phyloP scores from a whole-genome alignment of 2,888 invertebrate species.

The Brenthis ino region DNA sequence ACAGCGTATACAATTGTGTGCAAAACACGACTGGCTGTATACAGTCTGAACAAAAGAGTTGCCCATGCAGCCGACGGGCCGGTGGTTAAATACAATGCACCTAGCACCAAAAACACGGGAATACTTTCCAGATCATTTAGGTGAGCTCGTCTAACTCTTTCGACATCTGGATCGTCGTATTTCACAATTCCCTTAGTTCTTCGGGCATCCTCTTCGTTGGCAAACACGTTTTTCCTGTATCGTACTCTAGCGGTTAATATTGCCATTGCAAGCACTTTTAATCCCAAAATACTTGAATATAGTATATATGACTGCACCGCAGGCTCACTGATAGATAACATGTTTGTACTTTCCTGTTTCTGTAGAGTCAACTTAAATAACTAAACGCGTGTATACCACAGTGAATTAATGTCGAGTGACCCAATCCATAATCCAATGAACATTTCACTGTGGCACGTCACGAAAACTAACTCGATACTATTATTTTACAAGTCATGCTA shows the following conservation, averaged over 20 bases:
- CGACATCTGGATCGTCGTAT: conserved; percentile 61
- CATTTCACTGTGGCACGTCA: not conserved
- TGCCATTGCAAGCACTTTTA: conserved; percentile 58
- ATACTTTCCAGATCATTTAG: conserved; percentile 89
- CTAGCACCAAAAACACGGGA: conserved; percentile 83
- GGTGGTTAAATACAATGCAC: conserved; percentile 79
- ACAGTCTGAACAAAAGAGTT: conserved; percentile 56
- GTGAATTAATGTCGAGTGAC: not conserved
- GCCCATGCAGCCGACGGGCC: conserved; percentile 58
- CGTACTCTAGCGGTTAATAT: conserved; percentile 56
- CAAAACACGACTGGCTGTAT: conserved; percentile 70
- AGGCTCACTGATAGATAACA: conserved; percentile 9
- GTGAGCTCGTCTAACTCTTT: conserved; percentile 81
- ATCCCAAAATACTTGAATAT: conserved; percentile 62
- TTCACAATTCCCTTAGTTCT: conserved; percentile 58
- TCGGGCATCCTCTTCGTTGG: conserved; percentile 66
- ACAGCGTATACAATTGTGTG: conserved; percentile 86
- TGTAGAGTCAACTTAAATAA: not conserved
- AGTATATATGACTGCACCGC: conserved; percentile 63
- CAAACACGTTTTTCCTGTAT: conserved; percentile 52
- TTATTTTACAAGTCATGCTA: not conserved
- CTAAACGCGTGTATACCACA: not conserved
- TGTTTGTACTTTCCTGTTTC: not conserved
- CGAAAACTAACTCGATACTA: not conserved
- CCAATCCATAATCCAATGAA: not conserved